phyloP scores from a whole-genome alignment of 2,888 invertebrate species.

The Nomada ruficornis region DNA sequence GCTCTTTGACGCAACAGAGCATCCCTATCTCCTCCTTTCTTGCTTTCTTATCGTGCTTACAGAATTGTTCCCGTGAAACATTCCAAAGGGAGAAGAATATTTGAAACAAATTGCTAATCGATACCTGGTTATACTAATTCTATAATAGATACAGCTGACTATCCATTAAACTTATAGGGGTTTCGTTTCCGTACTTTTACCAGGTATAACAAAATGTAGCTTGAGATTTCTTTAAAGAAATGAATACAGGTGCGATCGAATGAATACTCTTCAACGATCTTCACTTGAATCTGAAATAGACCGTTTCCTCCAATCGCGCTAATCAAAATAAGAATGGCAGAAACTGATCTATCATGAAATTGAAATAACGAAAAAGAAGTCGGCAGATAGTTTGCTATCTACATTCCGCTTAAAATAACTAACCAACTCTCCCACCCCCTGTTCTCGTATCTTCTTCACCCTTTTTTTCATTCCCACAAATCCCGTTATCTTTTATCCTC shows the following conservation, averaged over 20 bases:
- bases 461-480: not conserved
- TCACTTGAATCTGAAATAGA: too few relatives aligned
- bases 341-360: not conserved
- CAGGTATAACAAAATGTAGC: too few relatives aligned
- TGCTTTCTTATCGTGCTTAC: conserved; percentile 3
- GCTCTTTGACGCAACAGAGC: conserved; percentile 19
- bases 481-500: conserved; percentile 35
- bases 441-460: conserved; percentile 10
- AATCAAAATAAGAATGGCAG: too few relatives aligned
- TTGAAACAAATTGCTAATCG: conserved; percentile 17
- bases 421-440: not conserved
- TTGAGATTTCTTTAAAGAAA: too few relatives aligned
- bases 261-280: too few relatives aligned
- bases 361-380: not conserved
- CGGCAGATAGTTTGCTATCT: not conserved
- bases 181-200: too few relatives aligned
- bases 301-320: too few relatives aligned
- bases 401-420: not conserved
- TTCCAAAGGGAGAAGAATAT: conserved; percentile 21
- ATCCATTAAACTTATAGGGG: too few relatives aligned
- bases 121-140: not conserved
- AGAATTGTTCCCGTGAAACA: not conserved
- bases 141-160: too few relatives aligned
- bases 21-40: conserved; percentile 8
- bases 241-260: too few relatives aligned